Evolutionary conservation across 2,888 invertebrate genomes (phyloP).

Genomic region (Rhamphomyia laevipes): DNA sequence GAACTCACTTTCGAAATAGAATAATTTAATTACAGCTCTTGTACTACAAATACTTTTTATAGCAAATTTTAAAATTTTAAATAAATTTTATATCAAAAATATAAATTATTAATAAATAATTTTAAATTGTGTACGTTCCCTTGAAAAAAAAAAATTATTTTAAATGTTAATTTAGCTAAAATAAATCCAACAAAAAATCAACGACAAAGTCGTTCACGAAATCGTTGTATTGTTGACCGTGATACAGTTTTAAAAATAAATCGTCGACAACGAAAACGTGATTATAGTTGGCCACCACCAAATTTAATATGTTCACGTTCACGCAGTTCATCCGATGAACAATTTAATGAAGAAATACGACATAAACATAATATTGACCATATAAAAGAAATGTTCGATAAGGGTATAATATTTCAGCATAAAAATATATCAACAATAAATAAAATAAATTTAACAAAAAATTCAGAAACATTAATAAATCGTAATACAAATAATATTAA

Average conservation of each 20-base stretch:
- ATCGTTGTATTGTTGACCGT: conserved; percentile 29
- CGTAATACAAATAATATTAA: not conserved
- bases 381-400: conserved; percentile 31
- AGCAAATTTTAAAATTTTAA: no score
- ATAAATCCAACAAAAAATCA: not conserved
- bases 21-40: no score
- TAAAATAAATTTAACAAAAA: no score
- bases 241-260: conserved; percentile 36
- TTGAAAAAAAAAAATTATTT: no score
- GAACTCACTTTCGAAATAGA: no score
- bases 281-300: conserved; percentile 35
- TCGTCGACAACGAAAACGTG: conserved; percentile 29
- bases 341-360: conserved; percentile 17
- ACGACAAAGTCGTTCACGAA: conserved; percentile 30
- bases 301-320: not conserved
- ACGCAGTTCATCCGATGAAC: not conserved
- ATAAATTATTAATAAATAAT: no score
- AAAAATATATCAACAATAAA: not conserved
- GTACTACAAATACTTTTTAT: no score
- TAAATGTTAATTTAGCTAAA: no score
- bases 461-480: not conserved
- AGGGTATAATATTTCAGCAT: conserved; percentile 1
- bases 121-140: no score
- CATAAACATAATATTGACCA: conserved; percentile 27
- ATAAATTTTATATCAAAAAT: no score